phyloP scores from a whole-genome alignment of 2,888 invertebrate genomes.

The Steinernema hermaphroditum region DNA sequence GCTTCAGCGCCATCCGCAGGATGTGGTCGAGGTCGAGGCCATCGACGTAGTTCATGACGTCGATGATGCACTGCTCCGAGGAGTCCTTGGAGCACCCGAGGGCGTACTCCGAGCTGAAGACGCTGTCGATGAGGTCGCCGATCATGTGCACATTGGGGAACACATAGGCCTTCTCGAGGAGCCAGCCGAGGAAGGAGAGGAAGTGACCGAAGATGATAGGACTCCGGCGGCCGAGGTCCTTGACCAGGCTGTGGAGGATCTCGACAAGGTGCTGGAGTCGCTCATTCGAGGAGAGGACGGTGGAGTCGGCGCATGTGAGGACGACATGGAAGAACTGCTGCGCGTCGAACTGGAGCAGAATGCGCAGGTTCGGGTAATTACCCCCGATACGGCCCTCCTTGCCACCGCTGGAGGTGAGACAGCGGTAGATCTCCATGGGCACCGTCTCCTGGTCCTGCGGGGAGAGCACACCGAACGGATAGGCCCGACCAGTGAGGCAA shows the following conservation, averaged over 20 bases:
- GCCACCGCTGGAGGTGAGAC: conserved; percentile 33
- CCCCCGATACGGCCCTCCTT: conserved; percentile 10
- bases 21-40: conserved; percentile 40
- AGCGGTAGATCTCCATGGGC: conserved; percentile 48
- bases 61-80: conserved; percentile 36
- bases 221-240: background rate
- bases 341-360: conserved; percentile 80
- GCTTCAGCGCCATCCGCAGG: conserved; percentile 39
- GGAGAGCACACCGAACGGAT: conserved; percentile 73
- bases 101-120: background rate
- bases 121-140: conserved; percentile 1
- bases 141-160: conserved; percentile 11
- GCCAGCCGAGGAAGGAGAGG: background rate
- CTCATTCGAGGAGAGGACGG: conserved; percentile 43
- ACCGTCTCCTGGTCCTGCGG: conserved; percentile 45
- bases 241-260: background rate
- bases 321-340: conserved; percentile 70
- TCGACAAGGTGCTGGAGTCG: conserved; percentile 14
- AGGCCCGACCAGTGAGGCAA: conserved; percentile 83
- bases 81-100: conserved; percentile 7
- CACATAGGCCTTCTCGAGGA: background rate
- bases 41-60: conserved; percentile 39
- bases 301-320: conserved; percentile 56
- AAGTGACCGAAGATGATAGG: background rate
- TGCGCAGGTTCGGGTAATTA: conserved; percentile 68